These are phyloP conservation scores for Sesamia inferens DNA, from an alignment of 2,888 invertebrate species.

Conservation along the genomic window DNA sequence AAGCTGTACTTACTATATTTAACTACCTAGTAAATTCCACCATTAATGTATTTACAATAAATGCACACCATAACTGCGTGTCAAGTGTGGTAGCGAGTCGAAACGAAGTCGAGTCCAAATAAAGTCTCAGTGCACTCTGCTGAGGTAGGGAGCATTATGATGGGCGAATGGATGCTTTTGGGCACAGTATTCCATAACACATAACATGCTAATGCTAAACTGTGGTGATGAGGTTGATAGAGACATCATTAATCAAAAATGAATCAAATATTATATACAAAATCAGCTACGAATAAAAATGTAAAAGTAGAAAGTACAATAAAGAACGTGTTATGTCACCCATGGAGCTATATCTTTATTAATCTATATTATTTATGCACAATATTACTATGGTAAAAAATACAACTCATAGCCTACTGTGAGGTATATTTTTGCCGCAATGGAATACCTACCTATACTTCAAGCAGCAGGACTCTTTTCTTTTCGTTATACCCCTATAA, in stretches of 20 bases:
- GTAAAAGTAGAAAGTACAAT: too few relatives aligned
- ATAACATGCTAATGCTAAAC: neutral
- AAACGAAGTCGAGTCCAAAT: conserved; percentile 82
- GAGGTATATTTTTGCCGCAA: neutral
- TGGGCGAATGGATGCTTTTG: conserved; percentile 54
- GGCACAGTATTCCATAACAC: neutral
- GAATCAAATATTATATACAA: neutral
- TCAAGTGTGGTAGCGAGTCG: conserved; percentile 53
- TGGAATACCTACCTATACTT: neutral
- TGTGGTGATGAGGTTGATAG: neutral
- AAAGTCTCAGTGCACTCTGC: conserved; percentile 68
- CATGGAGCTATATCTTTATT: neutral
- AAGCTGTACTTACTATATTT: neutral
- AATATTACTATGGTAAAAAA: neutral
- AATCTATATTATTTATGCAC: too few relatives aligned
- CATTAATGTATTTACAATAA: too few relatives aligned
- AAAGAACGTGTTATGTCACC: neutral
- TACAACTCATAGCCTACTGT: neutral
- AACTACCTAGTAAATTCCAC: neutral
- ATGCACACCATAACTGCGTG: conserved; percentile 48
- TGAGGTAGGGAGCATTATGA: conserved; percentile 47
- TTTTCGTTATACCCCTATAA: conserved; percentile 2
- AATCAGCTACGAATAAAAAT: too few relatives aligned
- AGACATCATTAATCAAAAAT: neutral
- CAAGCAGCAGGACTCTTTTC: neutral